Evolutionary conservation across 1,140 invertebrate species (phyloP).

Genomic region (Polyergus mexicanus): DNA sequence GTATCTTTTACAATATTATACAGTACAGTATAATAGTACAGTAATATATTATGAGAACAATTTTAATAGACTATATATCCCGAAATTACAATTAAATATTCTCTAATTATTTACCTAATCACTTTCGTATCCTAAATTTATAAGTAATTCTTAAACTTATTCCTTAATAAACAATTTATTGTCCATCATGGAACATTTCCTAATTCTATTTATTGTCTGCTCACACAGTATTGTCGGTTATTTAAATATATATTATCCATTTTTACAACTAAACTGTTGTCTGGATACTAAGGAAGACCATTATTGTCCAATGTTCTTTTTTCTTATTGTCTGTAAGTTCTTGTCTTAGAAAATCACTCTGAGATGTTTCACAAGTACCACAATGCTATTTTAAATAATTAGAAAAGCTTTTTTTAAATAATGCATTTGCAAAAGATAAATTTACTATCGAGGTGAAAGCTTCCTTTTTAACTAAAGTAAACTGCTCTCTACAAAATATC

Average conservation of each 20-base stretch:
- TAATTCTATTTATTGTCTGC: conserved; percentile 84
- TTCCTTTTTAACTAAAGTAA: neutral
- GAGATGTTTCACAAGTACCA: conserved; percentile 12
- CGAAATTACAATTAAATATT: conserved; percentile 3
- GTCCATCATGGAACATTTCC: conserved; percentile 80
- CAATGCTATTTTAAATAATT: neutral
- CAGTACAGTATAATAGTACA: neutral
- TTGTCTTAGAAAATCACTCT: conserved; percentile 14
- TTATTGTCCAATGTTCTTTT: conserved; percentile 71
- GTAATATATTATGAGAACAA: conserved; percentile 4
- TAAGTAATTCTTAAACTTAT: conserved; percentile 48
- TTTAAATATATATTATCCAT: conserved; percentile 75
- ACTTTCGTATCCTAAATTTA: conserved; percentile 52
- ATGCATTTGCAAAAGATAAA: neutral
- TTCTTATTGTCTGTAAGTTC: conserved; percentile 59
- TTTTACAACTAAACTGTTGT: conserved; percentile 80
- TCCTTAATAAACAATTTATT: conserved; percentile 77
- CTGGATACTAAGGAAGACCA: conserved; percentile 85
- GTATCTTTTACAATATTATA: conserved; percentile 7
- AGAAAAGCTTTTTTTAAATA: neutral
- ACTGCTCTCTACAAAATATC: conserved; percentile 21
- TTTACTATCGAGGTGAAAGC: neutral
- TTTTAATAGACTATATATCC: conserved; percentile 15
- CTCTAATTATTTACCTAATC: conserved; percentile 41
- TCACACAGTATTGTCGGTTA: conserved; percentile 86